Evolutionary conservation across 2,888 invertebrate genomes (phyloP).

Genomic region (Steinernema scapterisci): DNA sequence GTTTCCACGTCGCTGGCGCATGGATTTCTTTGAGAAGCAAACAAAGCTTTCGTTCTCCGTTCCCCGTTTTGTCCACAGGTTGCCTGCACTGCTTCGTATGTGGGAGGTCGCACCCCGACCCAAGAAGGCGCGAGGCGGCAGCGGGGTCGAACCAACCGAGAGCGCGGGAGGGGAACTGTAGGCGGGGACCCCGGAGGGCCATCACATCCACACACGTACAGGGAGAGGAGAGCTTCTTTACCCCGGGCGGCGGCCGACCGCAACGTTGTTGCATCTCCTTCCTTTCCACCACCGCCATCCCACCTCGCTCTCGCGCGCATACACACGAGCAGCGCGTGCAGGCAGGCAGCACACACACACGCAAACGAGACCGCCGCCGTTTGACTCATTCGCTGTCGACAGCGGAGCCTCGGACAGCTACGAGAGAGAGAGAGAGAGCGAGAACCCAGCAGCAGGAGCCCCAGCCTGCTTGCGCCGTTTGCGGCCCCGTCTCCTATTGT

Average conservation of each 20-base stretch:
- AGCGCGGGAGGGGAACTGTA: conserved; percentile 5
- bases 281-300: neutral
- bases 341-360: too few species aligned
- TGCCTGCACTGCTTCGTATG: neutral
- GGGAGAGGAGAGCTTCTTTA: neutral
- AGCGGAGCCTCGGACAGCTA: too few species aligned
- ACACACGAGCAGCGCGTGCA: neutral
- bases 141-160: neutral
- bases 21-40: conserved; percentile 13
- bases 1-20: neutral
- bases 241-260: too few species aligned
- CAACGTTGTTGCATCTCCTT: too few species aligned
- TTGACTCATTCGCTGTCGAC: conserved; percentile 17
- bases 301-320: neutral
- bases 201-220: neutral
- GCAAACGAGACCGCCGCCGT: conserved; percentile 6
- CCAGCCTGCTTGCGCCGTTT: neutral
- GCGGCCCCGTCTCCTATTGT: conserved; percentile 20
- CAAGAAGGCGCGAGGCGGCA: neutral
- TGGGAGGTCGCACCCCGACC: neutral
- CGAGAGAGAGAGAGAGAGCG: too few species aligned
- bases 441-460: neutral
- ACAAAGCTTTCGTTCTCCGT: conserved; percentile 29
- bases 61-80: neutral
- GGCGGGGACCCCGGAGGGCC: conserved; percentile 19